Percentiles rank a stretch among this genome's conserved stretches.
phyloP scores from a whole-genome alignment of 1,140 invertebrate species.

The Lucilia cuprina region DNA sequence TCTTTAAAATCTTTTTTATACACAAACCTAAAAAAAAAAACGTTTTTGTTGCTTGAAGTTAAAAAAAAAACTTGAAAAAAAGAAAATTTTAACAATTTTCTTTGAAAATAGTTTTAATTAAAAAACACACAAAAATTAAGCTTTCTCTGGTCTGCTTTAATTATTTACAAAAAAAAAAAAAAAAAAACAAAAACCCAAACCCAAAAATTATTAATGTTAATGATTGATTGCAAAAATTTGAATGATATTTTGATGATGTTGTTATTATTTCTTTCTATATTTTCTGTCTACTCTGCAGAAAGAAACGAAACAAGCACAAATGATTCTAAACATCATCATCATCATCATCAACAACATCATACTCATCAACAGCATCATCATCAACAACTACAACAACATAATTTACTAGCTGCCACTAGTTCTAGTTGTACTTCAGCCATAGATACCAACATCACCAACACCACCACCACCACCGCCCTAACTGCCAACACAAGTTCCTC shows the following conservation, averaged over 20 bases:
- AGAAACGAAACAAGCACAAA: conserved; percentile 20
- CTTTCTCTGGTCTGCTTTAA: neutral
- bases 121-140: neutral
- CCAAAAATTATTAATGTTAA: neutral
- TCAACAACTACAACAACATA: conserved; percentile 5
- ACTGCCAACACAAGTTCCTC: neutral
- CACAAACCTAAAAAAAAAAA: neutral
- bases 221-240: neutral
- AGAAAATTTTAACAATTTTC: neutral
- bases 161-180: neutral
- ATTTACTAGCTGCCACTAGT: neutral
- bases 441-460: conserved; percentile 16
- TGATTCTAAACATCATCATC: conserved; percentile 1
- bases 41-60: conserved; percentile 29
- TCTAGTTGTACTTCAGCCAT: neutral
- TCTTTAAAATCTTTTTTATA: neutral
- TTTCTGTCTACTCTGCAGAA: conserved; percentile 27
- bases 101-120: no score
- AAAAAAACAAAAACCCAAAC: no score
- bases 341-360: conserved; percentile 28
- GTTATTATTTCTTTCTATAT: conserved; percentile 18
- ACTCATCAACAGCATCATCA: conserved; percentile 7
- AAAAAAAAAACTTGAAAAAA: neutral
- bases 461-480: conserved; percentile 41
- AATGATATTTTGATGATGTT: neutral